A percentile compares a stretch with the other conserved stretches of the same genome.
Conservation (phyloP, 2,888 invertebrate species). For the Microctonus aethiopoides region DNA sequence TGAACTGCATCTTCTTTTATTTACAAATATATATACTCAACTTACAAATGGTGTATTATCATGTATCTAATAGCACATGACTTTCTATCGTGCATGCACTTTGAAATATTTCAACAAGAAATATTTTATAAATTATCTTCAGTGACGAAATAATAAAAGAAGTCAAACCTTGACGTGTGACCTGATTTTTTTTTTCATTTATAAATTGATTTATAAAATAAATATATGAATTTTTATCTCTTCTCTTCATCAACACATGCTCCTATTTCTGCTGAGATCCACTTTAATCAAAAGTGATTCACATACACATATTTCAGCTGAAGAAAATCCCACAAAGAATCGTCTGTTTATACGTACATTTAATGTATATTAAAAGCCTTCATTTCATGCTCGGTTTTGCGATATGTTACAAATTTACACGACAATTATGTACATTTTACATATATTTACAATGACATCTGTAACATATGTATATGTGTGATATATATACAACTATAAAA, state of each 20-base stretch:
- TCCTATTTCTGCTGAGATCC: neutral
- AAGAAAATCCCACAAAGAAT: neutral
- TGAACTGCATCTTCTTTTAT: neutral
- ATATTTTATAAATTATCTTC: neutral
- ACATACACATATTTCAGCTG: neutral
- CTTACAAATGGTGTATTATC: neutral
- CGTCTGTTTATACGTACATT: neutral
- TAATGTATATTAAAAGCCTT: neutral
- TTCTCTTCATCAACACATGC: neutral
- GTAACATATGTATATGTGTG: neutral
- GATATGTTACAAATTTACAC: neutral
- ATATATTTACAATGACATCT: no score
- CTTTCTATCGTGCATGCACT: neutral
- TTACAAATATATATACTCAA: neutral
- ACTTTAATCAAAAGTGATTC: neutral
- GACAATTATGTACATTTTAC: no score
- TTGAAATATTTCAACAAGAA: neutral
- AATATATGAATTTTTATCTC: no score
- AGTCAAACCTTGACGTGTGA: neutral
- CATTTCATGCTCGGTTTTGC: neutral
- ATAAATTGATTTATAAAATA: neutral
- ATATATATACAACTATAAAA: constrained; percentile 16
- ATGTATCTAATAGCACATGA: neutral
- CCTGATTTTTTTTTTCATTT: neutral
- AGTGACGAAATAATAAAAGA: neutral